These are phyloP conservation scores for Scophthalmus maximus DNA, from an alignment of 2,113 vertebrate genomes.

Conservation along the genomic window DNA sequence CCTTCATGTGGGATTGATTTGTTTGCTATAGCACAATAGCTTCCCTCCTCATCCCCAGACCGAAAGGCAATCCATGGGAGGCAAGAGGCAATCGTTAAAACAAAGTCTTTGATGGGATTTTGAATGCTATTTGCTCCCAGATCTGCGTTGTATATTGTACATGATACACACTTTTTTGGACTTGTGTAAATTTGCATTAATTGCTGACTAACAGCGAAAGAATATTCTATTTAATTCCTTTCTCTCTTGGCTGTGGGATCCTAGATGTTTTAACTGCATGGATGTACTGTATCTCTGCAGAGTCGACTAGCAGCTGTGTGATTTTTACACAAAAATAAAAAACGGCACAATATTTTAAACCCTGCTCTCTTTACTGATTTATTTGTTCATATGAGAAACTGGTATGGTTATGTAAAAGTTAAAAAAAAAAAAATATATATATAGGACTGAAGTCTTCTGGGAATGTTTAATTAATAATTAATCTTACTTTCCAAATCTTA, in stretches of 20 bases:
- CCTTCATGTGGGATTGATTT: slow-evolving; percentile 53
- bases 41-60: slow-evolving; percentile 21
- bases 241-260: slow-evolving; percentile 93
- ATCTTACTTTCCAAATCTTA: too few species aligned
- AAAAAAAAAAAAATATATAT: too few species aligned
- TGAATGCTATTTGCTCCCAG: slow-evolving; percentile 69
- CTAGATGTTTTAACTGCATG: slow-evolving; percentile 95
- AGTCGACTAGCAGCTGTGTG: slow-evolving; percentile 94
- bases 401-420: too few species aligned
- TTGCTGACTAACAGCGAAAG: slow-evolving; percentile 92
- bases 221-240: slow-evolving; percentile 94
- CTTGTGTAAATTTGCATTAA: slow-evolving; percentile 95
- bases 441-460: too few species aligned
- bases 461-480: too few species aligned
- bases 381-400: neutral
- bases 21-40: slow-evolving; percentile 62
- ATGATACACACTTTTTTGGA: slow-evolving; percentile 93
- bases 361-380: neutral
- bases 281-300: slow-evolving; percentile 91
- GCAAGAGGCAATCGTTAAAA: slow-evolving; percentile 58
- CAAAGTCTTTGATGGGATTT: slow-evolving; percentile 66
- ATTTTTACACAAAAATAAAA: slow-evolving; percentile 97
- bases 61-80: slow-evolving; percentile 68
- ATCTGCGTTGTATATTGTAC: slow-evolving; percentile 92
- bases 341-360: slow-evolving; percentile 90